Evolutionary conservation across 2,113 vertebrate genomes (phyloP).

Genomic region (Acrocephalus arundinaceus): DNA sequence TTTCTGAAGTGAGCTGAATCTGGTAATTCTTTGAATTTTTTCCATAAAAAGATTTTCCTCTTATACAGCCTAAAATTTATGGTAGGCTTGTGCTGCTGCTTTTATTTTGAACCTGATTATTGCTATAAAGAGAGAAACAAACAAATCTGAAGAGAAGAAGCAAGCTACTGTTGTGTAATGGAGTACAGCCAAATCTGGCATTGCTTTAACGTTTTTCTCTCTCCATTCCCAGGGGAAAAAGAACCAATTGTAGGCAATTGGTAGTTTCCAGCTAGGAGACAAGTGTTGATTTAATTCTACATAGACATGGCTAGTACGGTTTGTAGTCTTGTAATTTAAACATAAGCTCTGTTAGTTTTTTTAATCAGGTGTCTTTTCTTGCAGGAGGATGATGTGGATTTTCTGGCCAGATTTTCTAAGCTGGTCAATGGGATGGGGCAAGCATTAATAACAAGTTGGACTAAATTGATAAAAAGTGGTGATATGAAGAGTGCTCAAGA

Average conservation of each 20-base stretch:
- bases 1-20: not conserved
- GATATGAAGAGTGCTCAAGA: constrained; percentile 85
- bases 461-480: constrained; percentile 86
- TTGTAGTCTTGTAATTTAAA: not conserved
- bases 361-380: not conserved
- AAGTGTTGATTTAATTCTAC: not conserved
- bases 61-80: not conserved
- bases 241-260: not conserved
- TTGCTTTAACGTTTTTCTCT: not conserved
- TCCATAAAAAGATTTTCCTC: not conserved
- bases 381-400: constrained; percentile 98
- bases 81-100: not conserved
- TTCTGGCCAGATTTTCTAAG: constrained; percentile 96
- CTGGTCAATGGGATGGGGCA: constrained; percentile 98
- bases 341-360: not conserved
- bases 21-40: not conserved
- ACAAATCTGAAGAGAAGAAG: not conserved
- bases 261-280: not conserved
- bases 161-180: not conserved
- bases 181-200: not conserved
- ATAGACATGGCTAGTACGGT: not conserved
- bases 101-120: not conserved
- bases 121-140: not conserved
- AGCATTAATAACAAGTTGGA: constrained; percentile 96
- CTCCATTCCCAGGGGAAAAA: not conserved